Base-by-base conservation (phyloP, 2,113 vertebrate species). In the Colius striatus region DNA sequence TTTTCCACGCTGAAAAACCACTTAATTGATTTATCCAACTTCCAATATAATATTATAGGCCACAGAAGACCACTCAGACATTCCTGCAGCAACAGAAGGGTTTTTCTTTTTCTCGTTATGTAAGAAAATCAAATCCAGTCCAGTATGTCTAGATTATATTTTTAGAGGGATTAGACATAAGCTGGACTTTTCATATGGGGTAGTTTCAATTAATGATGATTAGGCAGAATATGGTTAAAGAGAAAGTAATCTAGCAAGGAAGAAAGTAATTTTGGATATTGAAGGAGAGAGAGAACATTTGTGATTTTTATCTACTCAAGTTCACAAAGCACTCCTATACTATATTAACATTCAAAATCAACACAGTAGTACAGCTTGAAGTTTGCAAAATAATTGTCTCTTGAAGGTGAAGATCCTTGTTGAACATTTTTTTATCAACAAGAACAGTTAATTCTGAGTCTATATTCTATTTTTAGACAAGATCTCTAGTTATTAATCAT, bases 21-120 rank as follows among this genome's bases (percentile, higher is more conserved):
- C 94, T 87, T 80, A 58, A 95, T 36, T 88, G 88, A 86, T 91
- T 96, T 88, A 77, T 88, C 70, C 61, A 61, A 74, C 38, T 73
- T 77, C 14, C 60, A 41, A 34, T 63, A 77, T 7, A 65, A 90
- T 29, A 65, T 5, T 29, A 65, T 5, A 80, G 76, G 63, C 55
- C 82, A 86, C 90, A 81, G 38, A 95, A 92, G 75, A 62, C 60
- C 68, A 72, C 53, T 91, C 67, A 85, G 60, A 83, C 83, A 95
- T 61, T 88, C 76, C 79, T 92, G 68, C 67, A 96, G 82, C 34
- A 89, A 71, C 13, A 73, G 48, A 77, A 94, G 51, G 17, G 2
- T 32, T 55, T 34, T 62, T 50, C 34, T 58, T 68, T 60, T 25
- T 30, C 63, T 29, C 89, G 32, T 81, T 84, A 86, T 29, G 21